A percentile compares a stretch with the other conserved stretches of the same genome.
These are phyloP conservation scores for Coleophora flavipennella DNA, from an alignment of 2,888 invertebrate genomes.

Conservation along the genomic window DNA sequence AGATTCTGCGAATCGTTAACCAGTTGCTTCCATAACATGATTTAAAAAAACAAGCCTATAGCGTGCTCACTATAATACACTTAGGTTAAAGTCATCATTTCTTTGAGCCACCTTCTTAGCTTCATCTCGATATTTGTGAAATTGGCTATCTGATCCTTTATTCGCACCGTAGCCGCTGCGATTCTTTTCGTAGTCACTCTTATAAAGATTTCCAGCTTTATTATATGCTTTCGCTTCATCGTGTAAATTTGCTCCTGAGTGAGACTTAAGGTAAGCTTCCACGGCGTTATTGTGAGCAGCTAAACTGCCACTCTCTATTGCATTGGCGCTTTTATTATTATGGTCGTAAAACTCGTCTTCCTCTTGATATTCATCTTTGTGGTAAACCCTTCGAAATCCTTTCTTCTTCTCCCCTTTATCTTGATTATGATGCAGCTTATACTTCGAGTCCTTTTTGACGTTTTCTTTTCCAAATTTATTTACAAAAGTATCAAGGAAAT, in stretches of 20 bases:
- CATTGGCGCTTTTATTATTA: slow-evolving; percentile 32
- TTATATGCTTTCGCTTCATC: slow-evolving; percentile 24
- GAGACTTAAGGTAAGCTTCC: slow-evolving; percentile 33
- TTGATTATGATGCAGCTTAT: slow-evolving; percentile 28
- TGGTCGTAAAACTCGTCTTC: slow-evolving; percentile 57
- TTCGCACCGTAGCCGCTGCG: slow-evolving; percentile 23
- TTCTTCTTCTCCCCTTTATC: slow-evolving; percentile 49
- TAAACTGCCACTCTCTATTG: slow-evolving; percentile 35
- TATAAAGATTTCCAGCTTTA: slow-evolving; percentile 24
- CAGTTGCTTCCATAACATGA: no score
- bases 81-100: slow-evolving; percentile 20
- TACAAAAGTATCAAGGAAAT: slow-evolving; percentile 44
- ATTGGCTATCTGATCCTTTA: slow-evolving; percentile 24
- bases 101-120: slow-evolving; percentile 34
- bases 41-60: no score
- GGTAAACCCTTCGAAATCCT: slow-evolving; percentile 52
- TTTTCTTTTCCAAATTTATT: slow-evolving; percentile 49
- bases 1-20: no score
- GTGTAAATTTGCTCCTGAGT: slow-evolving; percentile 28
- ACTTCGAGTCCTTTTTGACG: slow-evolving; percentile 34
- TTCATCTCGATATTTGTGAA: slow-evolving; percentile 35
- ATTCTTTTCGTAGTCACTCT: slow-evolving; percentile 24
- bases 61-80: no score
- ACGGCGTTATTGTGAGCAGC: slow-evolving; percentile 35
- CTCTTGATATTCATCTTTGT: slow-evolving; percentile 57